Base-by-base conservation (phyloP, 2,113 vertebrate genomes). In the Sprattus sprattus region DNA sequence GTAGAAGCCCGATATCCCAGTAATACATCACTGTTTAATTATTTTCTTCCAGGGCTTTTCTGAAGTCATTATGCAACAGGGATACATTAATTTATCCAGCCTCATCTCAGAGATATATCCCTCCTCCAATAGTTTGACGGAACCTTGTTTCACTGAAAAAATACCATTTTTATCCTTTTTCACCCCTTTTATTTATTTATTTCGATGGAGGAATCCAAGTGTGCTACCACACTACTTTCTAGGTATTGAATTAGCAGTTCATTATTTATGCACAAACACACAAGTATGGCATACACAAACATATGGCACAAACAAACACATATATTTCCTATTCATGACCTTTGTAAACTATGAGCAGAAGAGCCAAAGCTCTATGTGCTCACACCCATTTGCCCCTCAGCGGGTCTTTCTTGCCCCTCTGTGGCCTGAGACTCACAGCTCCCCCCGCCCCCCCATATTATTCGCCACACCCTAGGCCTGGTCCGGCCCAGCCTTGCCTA, bases 11-110 rank as follows among this genome's bases (percentile, higher is more conserved):
- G 71, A 39, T 39, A 78, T 78, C 71, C 71, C 4, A 13, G 71
- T 78, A 13, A 78, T 78, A 10, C 25, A 78, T 78, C 71, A 78
- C 71, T 32, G 71, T 39, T 32, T 78, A 78, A 78, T 78, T 78
- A 28, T 13, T 39, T 28, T 78, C 71, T 78, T 78, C 71, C 10
- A 78, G 28, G 25, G 71, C 32, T 16, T 78, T 78, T 78, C 71
- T 78, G 71, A 78, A 78, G 71, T 78, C 71, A 78, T 78, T 78
- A 78, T 78, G 71, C 71, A 78, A 78, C 32, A 78, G 32, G 71
- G 71, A 78, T 39, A 32, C 71, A 78, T 78, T 78, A 78, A 78
- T 78, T 78, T 16, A 78, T 28, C 32, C 71, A 39, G 71, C 28
- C 32, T 78, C 71, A 78, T 78, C 11, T 16, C 71, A 39, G 32